Evolutionary conservation across 2,888 invertebrate species (phyloP).

Genomic region (Orthonevra nobilis): DNA sequence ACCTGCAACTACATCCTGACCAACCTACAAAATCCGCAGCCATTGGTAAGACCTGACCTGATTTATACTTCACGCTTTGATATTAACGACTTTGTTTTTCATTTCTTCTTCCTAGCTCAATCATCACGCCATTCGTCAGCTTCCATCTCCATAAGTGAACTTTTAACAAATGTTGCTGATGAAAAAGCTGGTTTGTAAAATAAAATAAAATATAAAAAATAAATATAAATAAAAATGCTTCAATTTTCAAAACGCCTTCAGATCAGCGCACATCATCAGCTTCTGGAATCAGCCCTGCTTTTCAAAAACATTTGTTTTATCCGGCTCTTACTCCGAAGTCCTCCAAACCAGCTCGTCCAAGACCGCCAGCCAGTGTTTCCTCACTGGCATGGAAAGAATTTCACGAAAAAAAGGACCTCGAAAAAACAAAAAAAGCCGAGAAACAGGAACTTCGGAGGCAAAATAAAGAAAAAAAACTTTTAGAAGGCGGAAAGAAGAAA

Average conservation of each 20-base stretch:
- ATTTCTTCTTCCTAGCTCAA: constrained; percentile 1
- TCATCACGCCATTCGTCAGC: neutral
- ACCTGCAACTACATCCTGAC: neutral
- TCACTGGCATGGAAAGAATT: no score
- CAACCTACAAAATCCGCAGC: constrained; percentile 1
- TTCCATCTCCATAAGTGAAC: neutral
- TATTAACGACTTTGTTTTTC: neutral
- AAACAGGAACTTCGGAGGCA: neutral
- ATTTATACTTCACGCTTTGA: neutral
- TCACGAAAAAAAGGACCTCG: no score
- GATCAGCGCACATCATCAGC: constrained; percentile 1
- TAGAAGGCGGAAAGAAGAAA: no score
- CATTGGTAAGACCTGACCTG: no score
- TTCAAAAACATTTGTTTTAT: constrained; percentile 13
- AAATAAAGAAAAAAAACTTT: neutral
- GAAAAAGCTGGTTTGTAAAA: no score
- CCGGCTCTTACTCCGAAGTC: constrained; percentile 9
- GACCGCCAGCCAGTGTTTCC: no score
- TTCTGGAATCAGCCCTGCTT: constrained; percentile 8
- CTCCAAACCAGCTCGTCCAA: constrained; percentile 3
- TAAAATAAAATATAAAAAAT: neutral
- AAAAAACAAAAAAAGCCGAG: no score
- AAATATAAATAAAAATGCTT: neutral
- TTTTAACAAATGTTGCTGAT: neutral
- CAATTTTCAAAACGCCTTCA: neutral